These are phyloP conservation scores for Neoarius graeffei DNA, from an alignment of 2,113 vertebrate genomes.

Conservation along the genomic window DNA sequence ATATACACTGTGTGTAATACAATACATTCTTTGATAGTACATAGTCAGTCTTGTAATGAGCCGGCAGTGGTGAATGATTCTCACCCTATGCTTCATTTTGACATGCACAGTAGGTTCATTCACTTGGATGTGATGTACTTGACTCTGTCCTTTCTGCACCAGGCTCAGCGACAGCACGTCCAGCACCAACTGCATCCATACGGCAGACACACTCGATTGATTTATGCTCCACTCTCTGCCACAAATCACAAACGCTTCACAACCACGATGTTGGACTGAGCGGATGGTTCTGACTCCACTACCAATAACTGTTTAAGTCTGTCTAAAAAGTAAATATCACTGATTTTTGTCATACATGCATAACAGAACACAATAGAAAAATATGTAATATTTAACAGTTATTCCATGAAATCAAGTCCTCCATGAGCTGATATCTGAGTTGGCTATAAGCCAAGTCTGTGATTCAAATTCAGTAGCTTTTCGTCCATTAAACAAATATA, in stretches of 20 bases:
- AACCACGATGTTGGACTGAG: slow-evolving; percentile 36
- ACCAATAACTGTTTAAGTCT: background rate
- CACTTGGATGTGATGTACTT: slow-evolving; percentile 22
- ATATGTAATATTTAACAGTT: background rate
- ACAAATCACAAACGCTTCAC: background rate
- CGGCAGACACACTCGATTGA: slow-evolving; percentile 56
- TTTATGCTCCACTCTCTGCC: slow-evolving; percentile 46
- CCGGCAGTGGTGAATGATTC: slow-evolving; percentile 32
- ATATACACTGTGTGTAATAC: slow-evolving; percentile 6
- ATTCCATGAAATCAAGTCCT: too few relatives aligned
- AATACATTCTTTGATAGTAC: slow-evolving; percentile 40
- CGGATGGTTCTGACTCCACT: background rate
- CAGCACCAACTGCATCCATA: slow-evolving; percentile 47
- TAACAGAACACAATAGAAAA: background rate
- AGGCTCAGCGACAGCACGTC: slow-evolving; percentile 40
- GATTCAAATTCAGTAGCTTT: too few relatives aligned
- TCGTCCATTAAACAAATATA: too few relatives aligned
- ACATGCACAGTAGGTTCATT: slow-evolving; percentile 48
- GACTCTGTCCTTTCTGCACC: slow-evolving; percentile 27
- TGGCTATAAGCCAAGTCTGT: too few relatives aligned
- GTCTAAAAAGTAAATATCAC: background rate
- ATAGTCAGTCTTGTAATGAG: slow-evolving; percentile 45
- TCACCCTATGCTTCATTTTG: slow-evolving; percentile 4
- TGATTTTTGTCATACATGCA: background rate
- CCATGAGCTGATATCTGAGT: too few relatives aligned